phyloP scores from a whole-genome alignment of 2,113 vertebrate genomes.

The Neogale vison region DNA sequence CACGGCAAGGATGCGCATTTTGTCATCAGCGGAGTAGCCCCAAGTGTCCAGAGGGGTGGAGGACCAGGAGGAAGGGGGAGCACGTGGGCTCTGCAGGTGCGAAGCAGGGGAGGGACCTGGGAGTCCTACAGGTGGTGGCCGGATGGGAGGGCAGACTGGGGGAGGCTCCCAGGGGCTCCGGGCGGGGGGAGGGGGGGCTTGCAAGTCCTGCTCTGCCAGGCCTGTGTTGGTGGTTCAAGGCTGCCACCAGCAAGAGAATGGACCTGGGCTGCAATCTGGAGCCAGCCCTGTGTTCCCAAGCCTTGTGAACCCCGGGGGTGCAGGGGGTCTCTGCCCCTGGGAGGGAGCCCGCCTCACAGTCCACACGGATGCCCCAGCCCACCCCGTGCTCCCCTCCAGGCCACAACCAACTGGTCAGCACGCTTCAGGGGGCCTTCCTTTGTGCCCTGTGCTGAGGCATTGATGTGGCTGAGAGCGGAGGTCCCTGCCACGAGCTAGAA shows the following conservation, averaged over 20 bases:
- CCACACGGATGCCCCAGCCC: background rate
- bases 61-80: background rate
- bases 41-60: background rate
- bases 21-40: background rate
- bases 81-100: background rate
- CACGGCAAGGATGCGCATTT: background rate
- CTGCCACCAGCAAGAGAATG: accelerated
- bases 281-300: no score
- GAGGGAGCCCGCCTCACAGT: no score
- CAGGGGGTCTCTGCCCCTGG: no score
- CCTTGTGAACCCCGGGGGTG: no score
- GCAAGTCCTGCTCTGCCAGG: accelerated
- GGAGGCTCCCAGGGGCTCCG: background rate
- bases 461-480: background rate
- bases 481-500: background rate
- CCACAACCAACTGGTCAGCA: background rate
- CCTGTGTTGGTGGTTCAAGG: background rate
- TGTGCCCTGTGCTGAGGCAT: accelerated
- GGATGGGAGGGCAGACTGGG: accelerated
- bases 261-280: background rate
- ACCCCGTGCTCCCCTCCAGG: background rate
- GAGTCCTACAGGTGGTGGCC: accelerated
- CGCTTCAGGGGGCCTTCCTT: background rate
- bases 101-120: background rate
- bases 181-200: no score